These are phyloP conservation scores for Helicoverpa armigera DNA, from an alignment of 1,140 invertebrate species.

Conservation along the genomic window DNA sequence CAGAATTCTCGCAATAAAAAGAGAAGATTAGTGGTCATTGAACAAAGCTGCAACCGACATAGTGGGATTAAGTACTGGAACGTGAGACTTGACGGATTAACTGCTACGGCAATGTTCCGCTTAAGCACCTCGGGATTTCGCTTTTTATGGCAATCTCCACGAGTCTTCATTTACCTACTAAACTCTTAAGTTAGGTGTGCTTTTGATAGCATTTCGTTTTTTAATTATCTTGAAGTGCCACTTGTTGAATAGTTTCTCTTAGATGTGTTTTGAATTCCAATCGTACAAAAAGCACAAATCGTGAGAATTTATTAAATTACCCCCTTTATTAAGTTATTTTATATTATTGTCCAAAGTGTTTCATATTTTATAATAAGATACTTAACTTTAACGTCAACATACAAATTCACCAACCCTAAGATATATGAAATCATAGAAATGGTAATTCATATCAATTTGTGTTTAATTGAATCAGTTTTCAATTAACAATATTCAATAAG, in stretches of 20 bases:
- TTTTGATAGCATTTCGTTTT: slow-evolving; percentile 3
- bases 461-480: slow-evolving; percentile 19
- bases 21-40: slow-evolving; percentile 33
- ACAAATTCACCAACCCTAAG: neutral
- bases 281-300: neutral
- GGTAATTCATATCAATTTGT: neutral
- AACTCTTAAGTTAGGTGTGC: neutral
- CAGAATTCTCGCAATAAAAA: slow-evolving; percentile 39
- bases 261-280: neutral
- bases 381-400: too few species aligned
- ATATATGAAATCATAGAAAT: neutral
- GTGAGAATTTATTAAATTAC: too few species aligned
- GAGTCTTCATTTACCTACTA: neutral
- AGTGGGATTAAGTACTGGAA: slow-evolving; percentile 51
- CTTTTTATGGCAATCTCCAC: slow-evolving; percentile 30
- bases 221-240: slow-evolving; percentile 1
- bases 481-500: slow-evolving; percentile 27
- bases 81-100: slow-evolving; percentile 57
- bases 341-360: too few species aligned
- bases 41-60: slow-evolving; percentile 45
- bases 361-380: neutral
- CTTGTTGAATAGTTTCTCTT: neutral
- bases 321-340: too few species aligned
- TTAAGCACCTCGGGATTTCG: slow-evolving; percentile 32
- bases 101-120: slow-evolving; percentile 49